Conservation (phyloP, 2,797 vertebrate species). For the Mormyrops boulengeri region DNA sequence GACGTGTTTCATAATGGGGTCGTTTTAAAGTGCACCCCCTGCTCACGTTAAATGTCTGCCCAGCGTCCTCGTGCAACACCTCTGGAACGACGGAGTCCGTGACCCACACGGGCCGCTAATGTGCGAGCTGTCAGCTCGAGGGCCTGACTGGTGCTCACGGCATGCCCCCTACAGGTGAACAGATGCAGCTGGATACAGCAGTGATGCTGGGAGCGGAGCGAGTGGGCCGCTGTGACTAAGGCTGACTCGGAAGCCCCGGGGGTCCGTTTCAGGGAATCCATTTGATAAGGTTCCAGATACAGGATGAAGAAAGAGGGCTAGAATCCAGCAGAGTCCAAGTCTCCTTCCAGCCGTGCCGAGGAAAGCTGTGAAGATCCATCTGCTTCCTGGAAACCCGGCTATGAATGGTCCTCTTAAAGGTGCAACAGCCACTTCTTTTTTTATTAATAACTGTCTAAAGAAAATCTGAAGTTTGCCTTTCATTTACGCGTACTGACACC, state of each 20-base stretch:
- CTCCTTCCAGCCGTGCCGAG: not conserved
- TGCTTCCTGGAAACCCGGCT: not conserved
- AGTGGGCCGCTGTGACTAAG: not conserved
- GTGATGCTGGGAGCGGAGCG: not conserved
- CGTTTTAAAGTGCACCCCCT: not conserved
- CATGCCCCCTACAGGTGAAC: not conserved
- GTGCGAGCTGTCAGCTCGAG: not conserved
- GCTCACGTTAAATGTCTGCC: not conserved
- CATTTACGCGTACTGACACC: conserved; percentile 30
- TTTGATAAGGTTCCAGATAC: conserved; percentile 17
- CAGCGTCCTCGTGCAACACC: not conserved
- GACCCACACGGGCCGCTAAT: not conserved
- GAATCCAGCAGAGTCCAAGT: not conserved
- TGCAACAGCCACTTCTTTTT: not conserved
- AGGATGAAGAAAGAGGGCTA: not conserved
- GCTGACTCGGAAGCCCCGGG: not conserved
- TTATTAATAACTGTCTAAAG: not conserved
- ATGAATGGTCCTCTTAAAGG: conserved; percentile 20
- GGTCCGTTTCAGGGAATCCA: conserved; percentile 3
- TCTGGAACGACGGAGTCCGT: not conserved
- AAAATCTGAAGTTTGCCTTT: not conserved
- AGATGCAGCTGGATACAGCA: not conserved
- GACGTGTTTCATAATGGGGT: not conserved
- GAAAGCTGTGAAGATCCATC: not conserved
- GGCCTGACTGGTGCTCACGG: not conserved